phyloP scores from a whole-genome alignment of 2,888 invertebrate species.

The Zygothrica quintamaculata region DNA sequence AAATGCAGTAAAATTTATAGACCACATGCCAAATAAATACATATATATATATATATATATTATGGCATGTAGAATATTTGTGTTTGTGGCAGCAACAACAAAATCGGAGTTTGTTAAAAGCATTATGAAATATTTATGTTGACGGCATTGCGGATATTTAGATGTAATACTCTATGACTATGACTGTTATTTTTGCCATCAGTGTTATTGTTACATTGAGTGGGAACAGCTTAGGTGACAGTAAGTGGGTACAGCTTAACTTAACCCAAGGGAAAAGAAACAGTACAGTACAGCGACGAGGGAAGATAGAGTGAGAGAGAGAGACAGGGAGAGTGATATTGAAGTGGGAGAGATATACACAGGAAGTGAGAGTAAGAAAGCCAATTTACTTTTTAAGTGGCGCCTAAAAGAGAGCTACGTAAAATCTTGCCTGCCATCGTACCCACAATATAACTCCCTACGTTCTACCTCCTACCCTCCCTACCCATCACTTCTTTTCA shows the following conservation, averaged over 20 bases:
- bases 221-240: constrained; percentile 7
- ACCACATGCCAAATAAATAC: constrained; percentile 34
- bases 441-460: not conserved
- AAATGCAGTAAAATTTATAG: constrained; percentile 23
- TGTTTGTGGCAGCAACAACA: constrained; percentile 1
- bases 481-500: not conserved
- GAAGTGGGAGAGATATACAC: not conserved
- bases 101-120: constrained; percentile 46
- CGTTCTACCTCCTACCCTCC: not conserved
- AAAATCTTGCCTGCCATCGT: constrained; percentile 6
- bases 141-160: constrained; percentile 68
- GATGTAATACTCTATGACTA: constrained; percentile 28
- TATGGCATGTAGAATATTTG: too few relatives aligned
- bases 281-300: too few relatives aligned
- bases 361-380: constrained; percentile 31
- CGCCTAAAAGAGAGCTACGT: constrained; percentile 45
- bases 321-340: not conserved
- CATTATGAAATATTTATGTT: constrained; percentile 76
- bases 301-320: too few relatives aligned
- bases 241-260: constrained; percentile 47
- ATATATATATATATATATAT: constrained; percentile 39
- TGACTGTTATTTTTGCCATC: constrained; percentile 30
- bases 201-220: too few relatives aligned
- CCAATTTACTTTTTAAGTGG: constrained; percentile 61
- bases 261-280: constrained; percentile 3